Evolutionary conservation across 2,797 vertebrate genomes (phyloP).

Genomic region (Typhlichthys subterraneus): DNA sequence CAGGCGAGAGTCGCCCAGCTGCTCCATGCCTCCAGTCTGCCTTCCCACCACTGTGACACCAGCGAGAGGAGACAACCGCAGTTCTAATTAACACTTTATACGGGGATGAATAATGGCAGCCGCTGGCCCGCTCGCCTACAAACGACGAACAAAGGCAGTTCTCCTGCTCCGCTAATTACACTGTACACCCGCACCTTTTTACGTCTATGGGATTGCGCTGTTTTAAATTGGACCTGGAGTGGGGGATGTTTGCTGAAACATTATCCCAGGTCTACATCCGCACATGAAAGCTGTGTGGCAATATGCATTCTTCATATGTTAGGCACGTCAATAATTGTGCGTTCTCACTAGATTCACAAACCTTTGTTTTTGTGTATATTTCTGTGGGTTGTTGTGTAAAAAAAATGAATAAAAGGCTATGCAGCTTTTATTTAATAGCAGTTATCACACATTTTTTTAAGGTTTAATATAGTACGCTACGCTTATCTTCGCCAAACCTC

Average conservation of each 20-base stretch:
- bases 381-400: too few relatives aligned
- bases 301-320: too few relatives aligned
- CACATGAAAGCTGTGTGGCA: too few relatives aligned
- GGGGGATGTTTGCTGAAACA: background rate
- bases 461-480: too few relatives aligned
- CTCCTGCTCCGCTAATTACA: slow-evolving; percentile 37
- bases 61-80: slow-evolving; percentile 47
- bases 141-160: slow-evolving; percentile 44
- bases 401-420: too few relatives aligned
- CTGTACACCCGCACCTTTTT: slow-evolving; percentile 23
- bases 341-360: too few relatives aligned
- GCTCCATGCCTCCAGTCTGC: slow-evolving; percentile 53
- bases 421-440: too few relatives aligned
- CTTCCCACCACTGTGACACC: slow-evolving; percentile 60
- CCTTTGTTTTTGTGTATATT: too few relatives aligned
- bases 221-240: slow-evolving; percentile 36
- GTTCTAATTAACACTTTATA: slow-evolving; percentile 71
- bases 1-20: background rate
- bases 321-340: too few relatives aligned
- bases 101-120: slow-evolving; percentile 52
- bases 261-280: background rate
- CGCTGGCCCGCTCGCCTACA: slow-evolving; percentile 32
- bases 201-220: slow-evolving; percentile 12
- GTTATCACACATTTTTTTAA: too few relatives aligned
- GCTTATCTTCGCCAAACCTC: too few relatives aligned